Conservation (phyloP, 2,888 invertebrate genomes). For the Erebia aethiops region DNA sequence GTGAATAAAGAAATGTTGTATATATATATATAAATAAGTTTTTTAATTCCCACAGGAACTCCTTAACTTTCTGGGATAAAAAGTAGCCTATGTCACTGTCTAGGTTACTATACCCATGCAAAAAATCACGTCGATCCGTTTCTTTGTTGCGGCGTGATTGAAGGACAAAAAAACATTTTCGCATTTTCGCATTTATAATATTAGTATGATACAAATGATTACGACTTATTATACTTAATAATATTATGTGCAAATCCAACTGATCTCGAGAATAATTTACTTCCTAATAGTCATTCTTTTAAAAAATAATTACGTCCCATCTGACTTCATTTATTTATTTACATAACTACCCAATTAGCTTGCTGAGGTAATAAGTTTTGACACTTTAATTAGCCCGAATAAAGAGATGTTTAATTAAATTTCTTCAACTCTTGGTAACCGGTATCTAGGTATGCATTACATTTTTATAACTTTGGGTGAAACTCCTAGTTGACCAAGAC, state of each 20-base stretch:
- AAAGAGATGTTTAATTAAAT: slow-evolving; percentile 30
- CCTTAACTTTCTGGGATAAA: too few species aligned
- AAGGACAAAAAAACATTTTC: too few species aligned
- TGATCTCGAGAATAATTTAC: not conserved
- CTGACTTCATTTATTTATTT: not conserved
- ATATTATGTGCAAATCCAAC: not conserved
- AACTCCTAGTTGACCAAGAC: slow-evolving; percentile 69
- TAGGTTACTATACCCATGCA: too few species aligned
- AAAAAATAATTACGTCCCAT: not conserved
- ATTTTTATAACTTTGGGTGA: slow-evolving; percentile 63
- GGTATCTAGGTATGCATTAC: slow-evolving; percentile 49
- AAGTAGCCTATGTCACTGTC: too few species aligned
- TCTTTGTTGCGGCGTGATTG: too few species aligned
- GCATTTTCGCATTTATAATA: too few species aligned
- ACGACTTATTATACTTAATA: not conserved
- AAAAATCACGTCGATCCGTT: too few species aligned
- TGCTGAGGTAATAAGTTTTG: not conserved
- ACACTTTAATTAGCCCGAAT: slow-evolving; percentile 2
- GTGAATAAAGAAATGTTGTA: slow-evolving; percentile 3
- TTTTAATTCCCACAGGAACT: too few species aligned
- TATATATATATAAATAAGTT: too few species aligned
- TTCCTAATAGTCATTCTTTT: not conserved
- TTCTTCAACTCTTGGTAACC: slow-evolving; percentile 37
- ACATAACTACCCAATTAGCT: not conserved
- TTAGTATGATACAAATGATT: too few species aligned